Base-by-base conservation (phyloP, 2,113 vertebrate genomes). In the Parus major region DNA sequence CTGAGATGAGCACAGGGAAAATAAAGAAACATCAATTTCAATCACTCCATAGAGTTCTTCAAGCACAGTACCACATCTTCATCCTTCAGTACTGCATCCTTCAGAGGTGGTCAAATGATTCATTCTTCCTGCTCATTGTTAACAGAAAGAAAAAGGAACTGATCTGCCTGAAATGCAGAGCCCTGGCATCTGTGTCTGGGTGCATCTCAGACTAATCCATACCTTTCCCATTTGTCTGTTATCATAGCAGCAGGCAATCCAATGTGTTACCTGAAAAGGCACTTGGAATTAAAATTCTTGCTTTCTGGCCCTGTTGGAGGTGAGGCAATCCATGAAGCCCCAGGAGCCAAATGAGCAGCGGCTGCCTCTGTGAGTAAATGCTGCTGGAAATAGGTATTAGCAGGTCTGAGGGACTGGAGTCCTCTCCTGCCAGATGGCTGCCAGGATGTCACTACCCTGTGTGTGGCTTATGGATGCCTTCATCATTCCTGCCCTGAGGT, bases 401-500 rank as follows among this genome's bases (percentile, higher is more conserved):
- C 83, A 91, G 83, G 64, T 94, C 42, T 76, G 82, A 88, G 78
- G 60, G 46, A 50, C 91, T 87, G 0, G 6, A 96, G 73, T 82
- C 70, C 57, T 92, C 65, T 93, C 46, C 65, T 89, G 77, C 84
- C 86, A 95, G 78, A 76, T 97, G 89, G 92, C 79, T 90, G 60
- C 78, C 78, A 69, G 66, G 70, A 71, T 69, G 82, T 85, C 92
- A 64, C 41, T 92, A 46, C 41, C 57, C 61, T 13, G 15, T 36
- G 83, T 82, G 77, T 72, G 78, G 49, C 65, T 91, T 73, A 75
- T 75, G 72, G 76, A 94, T 95, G 82, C 82, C 36, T 76, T 64
- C 93, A 92, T 71, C 5, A 0, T 85, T 53, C 25, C 46, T 76
- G 36, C 87, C 61, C 49, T 56, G 39, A 88, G 60, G 44, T 83